phyloP scores from a whole-genome alignment of 2,113 vertebrate genomes.

The Sorex araneus region DNA sequence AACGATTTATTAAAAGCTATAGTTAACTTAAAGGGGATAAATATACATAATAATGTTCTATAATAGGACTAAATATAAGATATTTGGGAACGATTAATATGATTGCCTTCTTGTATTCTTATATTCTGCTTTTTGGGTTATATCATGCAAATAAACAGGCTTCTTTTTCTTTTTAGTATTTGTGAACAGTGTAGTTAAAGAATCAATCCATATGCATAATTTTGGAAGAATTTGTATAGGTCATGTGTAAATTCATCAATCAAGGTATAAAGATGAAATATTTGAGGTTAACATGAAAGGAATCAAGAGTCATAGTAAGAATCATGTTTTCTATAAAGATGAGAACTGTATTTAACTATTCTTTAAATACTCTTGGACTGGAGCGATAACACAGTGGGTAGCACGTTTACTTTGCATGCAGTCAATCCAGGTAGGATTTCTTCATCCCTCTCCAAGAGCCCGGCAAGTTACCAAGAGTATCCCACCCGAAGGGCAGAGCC shows the following conservation, averaged over 20 bases:
- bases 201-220: slow-evolving; percentile 38
- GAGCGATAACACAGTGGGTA: too few relatives aligned
- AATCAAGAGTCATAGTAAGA: slow-evolving; percentile 5
- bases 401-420: too few relatives aligned
- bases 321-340: slow-evolving; percentile 24
- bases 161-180: slow-evolving; percentile 22
- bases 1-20: neutral
- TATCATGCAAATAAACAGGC: neutral
- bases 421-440: too few relatives aligned
- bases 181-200: slow-evolving; percentile 33
- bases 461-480: too few relatives aligned
- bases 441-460: too few relatives aligned
- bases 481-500: too few relatives aligned
- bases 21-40: slow-evolving; percentile 1
- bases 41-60: neutral
- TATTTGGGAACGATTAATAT: neutral
- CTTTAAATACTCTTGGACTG: too few relatives aligned
- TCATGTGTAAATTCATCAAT: slow-evolving; percentile 18
- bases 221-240: slow-evolving; percentile 11
- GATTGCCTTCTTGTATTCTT: neutral
- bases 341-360: too few relatives aligned
- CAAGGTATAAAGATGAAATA: slow-evolving; percentile 36
- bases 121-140: slow-evolving; percentile 55
- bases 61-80: neutral
- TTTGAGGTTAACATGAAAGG: slow-evolving; percentile 19